Evolutionary conservation across 1,140 invertebrate genomes (phyloP).

Genomic region (Hypothenemus hampei): DNA sequence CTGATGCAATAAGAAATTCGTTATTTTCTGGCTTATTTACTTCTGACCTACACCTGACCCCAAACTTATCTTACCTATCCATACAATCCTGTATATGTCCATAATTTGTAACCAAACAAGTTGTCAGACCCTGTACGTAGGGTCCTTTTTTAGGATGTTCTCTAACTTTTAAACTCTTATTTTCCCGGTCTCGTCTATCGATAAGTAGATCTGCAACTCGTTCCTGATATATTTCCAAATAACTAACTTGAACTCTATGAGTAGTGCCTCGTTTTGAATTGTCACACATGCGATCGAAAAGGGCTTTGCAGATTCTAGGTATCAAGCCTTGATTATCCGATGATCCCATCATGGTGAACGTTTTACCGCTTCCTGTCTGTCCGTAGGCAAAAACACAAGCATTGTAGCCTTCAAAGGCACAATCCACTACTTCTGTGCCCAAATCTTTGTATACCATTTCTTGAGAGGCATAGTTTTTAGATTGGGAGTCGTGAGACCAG

Average conservation of each 20-base stretch:
- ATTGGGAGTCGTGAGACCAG: slow-evolving; percentile 73
- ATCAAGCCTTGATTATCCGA: slow-evolving; percentile 78
- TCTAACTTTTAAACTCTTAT: slow-evolving; percentile 60
- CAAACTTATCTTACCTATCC: slow-evolving; percentile 31
- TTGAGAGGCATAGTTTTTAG: slow-evolving; percentile 72
- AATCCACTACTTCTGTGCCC: slow-evolving; percentile 85
- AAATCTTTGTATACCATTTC: slow-evolving; percentile 84
- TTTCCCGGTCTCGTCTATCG: slow-evolving; percentile 12
- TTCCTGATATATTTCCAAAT: slow-evolving; percentile 85
- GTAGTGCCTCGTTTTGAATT: slow-evolving; percentile 77
- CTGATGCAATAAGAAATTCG: too few species aligned
- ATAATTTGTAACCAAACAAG: slow-evolving; percentile 81
- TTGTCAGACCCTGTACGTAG: slow-evolving; percentile 86
- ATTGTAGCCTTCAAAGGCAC: slow-evolving; percentile 95
- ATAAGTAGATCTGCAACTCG: slow-evolving; percentile 71
- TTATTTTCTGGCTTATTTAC: too few species aligned
- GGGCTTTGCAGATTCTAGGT: slow-evolving; percentile 77
- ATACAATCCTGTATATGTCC: slow-evolving; percentile 69
- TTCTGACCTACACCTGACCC: neutral
- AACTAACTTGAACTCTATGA: slow-evolving; percentile 76
- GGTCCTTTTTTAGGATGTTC: slow-evolving; percentile 83
- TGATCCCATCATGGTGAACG: slow-evolving; percentile 97
- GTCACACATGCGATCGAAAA: slow-evolving; percentile 69
- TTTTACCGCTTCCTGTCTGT: slow-evolving; percentile 96
- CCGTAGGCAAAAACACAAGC: slow-evolving; percentile 92